A percentile compares a stretch with the other conserved stretches of the same genome.
phyloP scores from a whole-genome alignment of 2,113 vertebrate genomes.

The Ceratotherium simum region DNA sequence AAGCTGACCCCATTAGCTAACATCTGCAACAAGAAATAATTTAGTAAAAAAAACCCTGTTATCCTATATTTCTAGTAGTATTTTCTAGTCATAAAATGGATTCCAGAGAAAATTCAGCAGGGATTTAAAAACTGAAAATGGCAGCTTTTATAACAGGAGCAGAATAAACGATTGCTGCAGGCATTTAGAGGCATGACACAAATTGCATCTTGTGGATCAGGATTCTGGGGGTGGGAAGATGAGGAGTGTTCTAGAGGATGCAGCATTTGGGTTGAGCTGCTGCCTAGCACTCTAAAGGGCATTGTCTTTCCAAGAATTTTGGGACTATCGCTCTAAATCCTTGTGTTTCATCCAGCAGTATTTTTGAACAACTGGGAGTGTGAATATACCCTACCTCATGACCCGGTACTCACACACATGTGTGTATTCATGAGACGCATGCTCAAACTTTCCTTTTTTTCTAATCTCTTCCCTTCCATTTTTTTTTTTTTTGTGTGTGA shows the following conservation, averaged over 20 bases:
- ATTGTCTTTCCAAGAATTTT: neutral
- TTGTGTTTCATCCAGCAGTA: neutral
- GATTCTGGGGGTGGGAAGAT: neutral
- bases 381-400: neutral
- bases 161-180: fast-evolving
- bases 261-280: neutral
- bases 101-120: neutral
- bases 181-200: fast-evolving
- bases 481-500: too few species aligned
- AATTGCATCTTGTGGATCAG: neutral
- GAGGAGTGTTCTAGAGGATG: fast-evolving
- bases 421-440: neutral
- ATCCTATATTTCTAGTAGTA: neutral
- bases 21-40: neutral
- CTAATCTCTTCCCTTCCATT: neutral
- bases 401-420: fast-evolving
- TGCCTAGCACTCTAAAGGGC: fast-evolving
- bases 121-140: neutral
- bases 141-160: neutral
- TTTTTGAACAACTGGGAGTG: neutral
- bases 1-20: neutral
- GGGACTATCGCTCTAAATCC: neutral
- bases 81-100: neutral
- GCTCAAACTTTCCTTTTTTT: neutral
- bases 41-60: neutral